A percentile compares a stretch with the other conserved stretches of the same genome.
Evolutionary conservation across 2,113 vertebrate genomes (phyloP).

Genomic region (Cnemophilus loriae): DNA sequence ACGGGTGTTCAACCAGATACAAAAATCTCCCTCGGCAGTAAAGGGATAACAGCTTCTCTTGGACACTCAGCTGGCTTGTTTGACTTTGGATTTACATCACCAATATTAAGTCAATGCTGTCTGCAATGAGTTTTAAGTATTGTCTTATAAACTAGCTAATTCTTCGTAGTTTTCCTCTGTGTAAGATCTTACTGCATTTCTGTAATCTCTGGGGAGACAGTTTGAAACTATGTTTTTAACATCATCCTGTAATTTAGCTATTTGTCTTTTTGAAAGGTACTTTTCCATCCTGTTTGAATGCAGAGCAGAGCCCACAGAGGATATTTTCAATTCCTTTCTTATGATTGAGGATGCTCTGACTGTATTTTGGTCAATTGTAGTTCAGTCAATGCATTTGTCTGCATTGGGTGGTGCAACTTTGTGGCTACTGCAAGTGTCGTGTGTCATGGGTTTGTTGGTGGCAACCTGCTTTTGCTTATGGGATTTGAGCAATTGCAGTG

Average conservation of each 20-base stretch:
- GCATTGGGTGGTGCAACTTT: background rate
- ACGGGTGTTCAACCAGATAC: rapidly evolving
- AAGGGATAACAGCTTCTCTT: background rate
- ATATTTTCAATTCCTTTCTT: background rate
- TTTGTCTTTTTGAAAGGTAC: background rate
- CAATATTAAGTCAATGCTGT: background rate
- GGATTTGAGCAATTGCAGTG: background rate
- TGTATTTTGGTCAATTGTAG: background rate
- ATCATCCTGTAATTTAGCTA: background rate
- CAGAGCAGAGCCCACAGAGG: background rate
- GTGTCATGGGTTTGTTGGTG: background rate
- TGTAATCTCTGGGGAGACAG: background rate
- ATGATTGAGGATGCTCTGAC: background rate
- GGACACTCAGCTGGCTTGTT: background rate
- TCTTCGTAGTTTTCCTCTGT: background rate
- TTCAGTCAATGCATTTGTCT: background rate
- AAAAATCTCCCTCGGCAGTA: background rate
- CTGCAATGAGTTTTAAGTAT: background rate
- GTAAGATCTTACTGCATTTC: background rate
- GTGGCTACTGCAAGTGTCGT: background rate
- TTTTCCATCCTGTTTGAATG: background rate
- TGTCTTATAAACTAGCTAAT: background rate
- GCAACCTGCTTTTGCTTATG: background rate
- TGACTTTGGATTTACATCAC: background rate
- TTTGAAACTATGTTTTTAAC: background rate